A percentile compares a stretch with the other conserved stretches of the same genome.
Conservation (phyloP, 2,113 vertebrate species). For the Dryoscopus gambensis region DNA sequence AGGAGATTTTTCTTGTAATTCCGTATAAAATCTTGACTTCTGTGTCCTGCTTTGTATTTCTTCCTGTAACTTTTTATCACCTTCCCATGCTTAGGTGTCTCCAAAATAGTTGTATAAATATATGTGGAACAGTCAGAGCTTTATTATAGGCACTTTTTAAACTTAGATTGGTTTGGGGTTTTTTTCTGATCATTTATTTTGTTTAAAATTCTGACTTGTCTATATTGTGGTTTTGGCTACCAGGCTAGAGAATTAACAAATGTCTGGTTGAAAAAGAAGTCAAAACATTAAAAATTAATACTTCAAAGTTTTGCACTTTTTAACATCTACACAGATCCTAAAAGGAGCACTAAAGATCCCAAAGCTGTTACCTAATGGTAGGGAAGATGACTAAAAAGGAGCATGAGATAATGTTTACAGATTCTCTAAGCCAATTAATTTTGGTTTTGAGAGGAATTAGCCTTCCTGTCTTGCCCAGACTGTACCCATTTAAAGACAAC, state of each 20-base stretch:
- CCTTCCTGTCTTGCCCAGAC: neutral
- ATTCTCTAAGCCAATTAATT: neutral
- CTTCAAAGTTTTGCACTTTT: neutral
- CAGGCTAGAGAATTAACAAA: neutral
- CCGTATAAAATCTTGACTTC: neutral
- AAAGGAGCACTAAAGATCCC: neutral
- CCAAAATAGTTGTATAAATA: neutral
- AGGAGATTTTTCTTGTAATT: neutral
- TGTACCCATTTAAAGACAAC: neutral
- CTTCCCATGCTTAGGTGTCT: neutral
- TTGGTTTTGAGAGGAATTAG: neutral
- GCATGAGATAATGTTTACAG: neutral
- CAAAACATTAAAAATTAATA: neutral
- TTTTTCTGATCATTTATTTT: neutral
- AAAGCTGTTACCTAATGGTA: neutral
- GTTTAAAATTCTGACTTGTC: neutral
- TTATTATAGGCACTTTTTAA: neutral
- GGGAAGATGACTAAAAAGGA: neutral
- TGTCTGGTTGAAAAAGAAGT: neutral
- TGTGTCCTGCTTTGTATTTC: neutral
- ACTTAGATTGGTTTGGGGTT: neutral
- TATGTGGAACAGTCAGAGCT: neutral
- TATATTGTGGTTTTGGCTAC: neutral
- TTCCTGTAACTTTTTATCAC: neutral
- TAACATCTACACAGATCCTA: neutral